A percentile compares a stretch with the other conserved stretches of the same genome.
These are phyloP conservation scores for Pheosia gnoma DNA, from an alignment of 2,888 invertebrate species.

Conservation along the genomic window DNA sequence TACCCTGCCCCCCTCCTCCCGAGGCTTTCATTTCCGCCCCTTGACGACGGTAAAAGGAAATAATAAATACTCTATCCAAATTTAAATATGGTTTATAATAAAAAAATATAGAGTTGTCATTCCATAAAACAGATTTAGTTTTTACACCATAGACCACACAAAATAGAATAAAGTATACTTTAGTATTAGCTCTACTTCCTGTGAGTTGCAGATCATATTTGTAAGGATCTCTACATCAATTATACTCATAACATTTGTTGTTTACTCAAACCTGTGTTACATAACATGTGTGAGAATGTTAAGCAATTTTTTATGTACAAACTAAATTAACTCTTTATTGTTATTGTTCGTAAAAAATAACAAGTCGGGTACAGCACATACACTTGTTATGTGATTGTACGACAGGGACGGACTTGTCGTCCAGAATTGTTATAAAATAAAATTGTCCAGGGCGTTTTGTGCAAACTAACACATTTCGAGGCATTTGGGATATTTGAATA, in stretches of 20 bases:
- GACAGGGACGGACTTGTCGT: neutral
- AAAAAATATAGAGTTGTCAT: no score
- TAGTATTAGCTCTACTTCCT: no score
- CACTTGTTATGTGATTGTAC: conserved; percentile 20
- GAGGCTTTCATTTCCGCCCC: neutral
- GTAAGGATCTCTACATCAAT: no score
- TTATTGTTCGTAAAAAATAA: conserved; percentile 1
- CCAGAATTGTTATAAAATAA: neutral
- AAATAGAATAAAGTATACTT: no score
- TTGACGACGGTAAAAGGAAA: neutral
- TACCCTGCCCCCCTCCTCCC: neutral
- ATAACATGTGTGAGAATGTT: no score
- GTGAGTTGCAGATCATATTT: no score
- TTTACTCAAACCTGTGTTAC: no score
- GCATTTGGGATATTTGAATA: no score
- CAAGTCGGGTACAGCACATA: neutral
- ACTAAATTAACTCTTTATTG: conserved; percentile 5
- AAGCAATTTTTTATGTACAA: neutral
- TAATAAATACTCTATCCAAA: neutral
- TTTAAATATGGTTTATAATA: neutral
- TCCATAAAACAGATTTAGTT: no score
- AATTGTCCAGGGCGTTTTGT: neutral
- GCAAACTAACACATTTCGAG: no score
- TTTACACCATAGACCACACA: no score
- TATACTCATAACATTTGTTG: no score